Evolutionary conservation across 2,888 invertebrate genomes (phyloP).

Genomic region (Amphipoea lucens): DNA sequence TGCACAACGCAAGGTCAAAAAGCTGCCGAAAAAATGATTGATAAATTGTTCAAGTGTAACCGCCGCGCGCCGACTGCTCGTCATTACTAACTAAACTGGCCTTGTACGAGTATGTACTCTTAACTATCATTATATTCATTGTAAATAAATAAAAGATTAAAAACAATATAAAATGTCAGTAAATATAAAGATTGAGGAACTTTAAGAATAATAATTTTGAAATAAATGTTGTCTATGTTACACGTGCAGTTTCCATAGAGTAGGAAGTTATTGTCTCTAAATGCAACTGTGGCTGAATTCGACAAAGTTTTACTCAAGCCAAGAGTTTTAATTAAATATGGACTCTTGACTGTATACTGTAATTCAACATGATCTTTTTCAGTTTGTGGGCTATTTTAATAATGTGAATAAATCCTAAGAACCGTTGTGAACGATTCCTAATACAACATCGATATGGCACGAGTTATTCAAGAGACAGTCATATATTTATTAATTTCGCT

Average conservation of each 20-base stretch:
- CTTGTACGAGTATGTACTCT: conserved; percentile 39
- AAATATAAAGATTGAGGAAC: conserved; percentile 17
- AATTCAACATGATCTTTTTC: neutral
- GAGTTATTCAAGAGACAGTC: conserved; percentile 11
- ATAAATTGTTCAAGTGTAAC: conserved; percentile 17
- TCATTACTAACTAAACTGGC: conserved; percentile 57
- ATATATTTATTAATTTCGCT: neutral
- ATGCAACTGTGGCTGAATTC: neutral
- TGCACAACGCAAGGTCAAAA: conserved; percentile 60
- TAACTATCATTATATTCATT: conserved; percentile 32
- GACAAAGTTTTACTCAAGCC: neutral
- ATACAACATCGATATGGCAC: conserved; percentile 49
- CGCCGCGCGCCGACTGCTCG: neutral
- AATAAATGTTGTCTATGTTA: neutral
- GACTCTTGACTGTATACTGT: neutral
- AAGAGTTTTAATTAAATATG: neutral
- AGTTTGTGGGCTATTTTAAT: neutral
- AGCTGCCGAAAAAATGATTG: conserved; percentile 44
- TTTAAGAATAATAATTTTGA: neutral
- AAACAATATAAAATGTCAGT: conserved; percentile 18
- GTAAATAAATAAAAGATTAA: conserved; percentile 35
- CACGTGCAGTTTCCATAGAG: neutral
- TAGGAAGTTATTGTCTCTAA: neutral
- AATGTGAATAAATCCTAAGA: neutral
- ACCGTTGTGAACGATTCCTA: neutral